Percentiles rank a stretch among this genome's conserved stretches.
Evolutionary conservation across 92 coral and sea anemone species (phyloP).

Genomic region (Anthopleura xanthogrammica): DNA sequence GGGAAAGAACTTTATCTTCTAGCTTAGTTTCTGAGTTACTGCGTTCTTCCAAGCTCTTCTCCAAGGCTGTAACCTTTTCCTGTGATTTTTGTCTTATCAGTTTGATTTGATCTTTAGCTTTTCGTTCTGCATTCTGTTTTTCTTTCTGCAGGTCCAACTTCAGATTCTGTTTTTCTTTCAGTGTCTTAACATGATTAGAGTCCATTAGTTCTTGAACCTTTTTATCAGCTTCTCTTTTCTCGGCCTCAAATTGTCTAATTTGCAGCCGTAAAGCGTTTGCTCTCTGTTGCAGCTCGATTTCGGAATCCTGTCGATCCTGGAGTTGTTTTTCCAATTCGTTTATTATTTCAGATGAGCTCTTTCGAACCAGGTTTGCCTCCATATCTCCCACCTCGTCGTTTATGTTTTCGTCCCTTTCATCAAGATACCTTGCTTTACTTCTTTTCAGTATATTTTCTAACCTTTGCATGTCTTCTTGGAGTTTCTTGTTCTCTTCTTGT

Average conservation of each 20-base stretch:
- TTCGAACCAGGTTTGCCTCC: not conserved
- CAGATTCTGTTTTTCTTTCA: not conserved
- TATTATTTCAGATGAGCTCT: not conserved
- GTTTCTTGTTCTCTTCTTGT: not conserved
- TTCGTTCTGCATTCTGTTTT: not conserved
- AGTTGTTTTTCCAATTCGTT: not conserved
- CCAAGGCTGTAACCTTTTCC: not conserved
- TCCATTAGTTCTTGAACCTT: not conserved
- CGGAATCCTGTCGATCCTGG: conserved; percentile 8
- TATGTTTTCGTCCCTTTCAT: not conserved
- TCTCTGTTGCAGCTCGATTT: conserved; percentile 12
- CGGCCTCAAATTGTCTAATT: not conserved
- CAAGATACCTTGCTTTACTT: not conserved
- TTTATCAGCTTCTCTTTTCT: not conserved
- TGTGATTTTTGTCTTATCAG: not conserved
- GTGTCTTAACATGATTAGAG: not conserved
- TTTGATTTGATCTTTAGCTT: not conserved
- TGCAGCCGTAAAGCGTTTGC: conserved; percentile 1
- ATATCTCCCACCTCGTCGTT: not conserved
- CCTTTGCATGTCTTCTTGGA: not conserved
- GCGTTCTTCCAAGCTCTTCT: not conserved
- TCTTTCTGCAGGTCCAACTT: not conserved
- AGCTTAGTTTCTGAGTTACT: not conserved
- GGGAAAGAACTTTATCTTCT: not conserved
- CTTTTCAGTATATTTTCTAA: not conserved